phyloP scores from a whole-genome alignment of 2,888 invertebrate genomes.

The Zootermopsis nevadensis region DNA sequence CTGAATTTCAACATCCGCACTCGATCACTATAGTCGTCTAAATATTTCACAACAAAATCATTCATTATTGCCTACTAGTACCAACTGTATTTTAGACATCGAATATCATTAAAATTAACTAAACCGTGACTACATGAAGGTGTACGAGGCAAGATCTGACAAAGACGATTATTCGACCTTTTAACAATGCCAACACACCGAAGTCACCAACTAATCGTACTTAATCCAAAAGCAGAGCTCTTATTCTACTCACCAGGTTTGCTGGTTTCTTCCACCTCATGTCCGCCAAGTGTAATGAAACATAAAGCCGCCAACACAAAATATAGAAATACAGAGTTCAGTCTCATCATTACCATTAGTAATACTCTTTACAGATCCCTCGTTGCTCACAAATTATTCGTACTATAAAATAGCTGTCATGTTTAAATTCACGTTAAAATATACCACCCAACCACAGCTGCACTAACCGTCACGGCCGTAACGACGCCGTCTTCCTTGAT shows the following conservation, averaged over 20 bases:
- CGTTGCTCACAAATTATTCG: conserved; percentile 4
- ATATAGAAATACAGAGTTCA: conserved; percentile 35
- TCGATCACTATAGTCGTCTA: background rate
- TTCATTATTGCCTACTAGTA: no score
- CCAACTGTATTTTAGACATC: no score
- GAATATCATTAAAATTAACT: background rate
- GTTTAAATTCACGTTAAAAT: background rate
- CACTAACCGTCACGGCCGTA: background rate
- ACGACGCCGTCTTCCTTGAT: background rate
- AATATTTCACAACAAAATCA: no score
- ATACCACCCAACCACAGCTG: background rate
- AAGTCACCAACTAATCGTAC: background rate
- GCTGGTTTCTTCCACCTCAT: conserved; percentile 26
- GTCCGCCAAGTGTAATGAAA: conserved; percentile 23
- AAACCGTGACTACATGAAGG: background rate
- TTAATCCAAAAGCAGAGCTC: no score
- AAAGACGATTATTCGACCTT: background rate
- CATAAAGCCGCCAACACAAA: conserved; percentile 43
- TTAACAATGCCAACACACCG: background rate
- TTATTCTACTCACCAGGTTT: conserved; percentile 37
- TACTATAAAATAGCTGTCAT: conserved; percentile 32
- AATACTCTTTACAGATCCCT: background rate
- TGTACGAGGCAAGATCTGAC: background rate
- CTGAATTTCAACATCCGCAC: background rate
- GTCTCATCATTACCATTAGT: conserved; percentile 43